These are phyloP conservation scores for Ephydatia muelleri DNA, from an alignment of 37 sponge, comb jelly and placozoan species.

Conservation along the genomic window DNA sequence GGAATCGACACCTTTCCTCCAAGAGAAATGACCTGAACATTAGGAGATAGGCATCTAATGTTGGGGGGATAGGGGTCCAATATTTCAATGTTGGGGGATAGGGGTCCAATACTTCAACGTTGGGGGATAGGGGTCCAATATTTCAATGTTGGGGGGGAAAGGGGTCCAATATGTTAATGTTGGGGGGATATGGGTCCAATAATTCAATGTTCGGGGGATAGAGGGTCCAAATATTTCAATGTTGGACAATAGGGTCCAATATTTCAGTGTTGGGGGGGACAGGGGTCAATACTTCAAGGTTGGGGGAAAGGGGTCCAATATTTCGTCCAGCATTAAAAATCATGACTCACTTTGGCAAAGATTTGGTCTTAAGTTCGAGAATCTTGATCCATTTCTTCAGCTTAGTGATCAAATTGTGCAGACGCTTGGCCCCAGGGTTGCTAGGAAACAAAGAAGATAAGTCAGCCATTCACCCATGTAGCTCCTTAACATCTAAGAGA, in stretches of 20 bases:
- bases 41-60: background rate
- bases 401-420: constrained; percentile 77
- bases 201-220: too few species aligned
- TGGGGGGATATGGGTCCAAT: too few species aligned
- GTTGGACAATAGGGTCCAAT: too few species aligned
- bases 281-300: background rate
- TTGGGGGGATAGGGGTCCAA: too few species aligned
- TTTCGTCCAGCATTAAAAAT: background rate
- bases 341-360: constrained; percentile 72
- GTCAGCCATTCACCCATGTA: too few species aligned
- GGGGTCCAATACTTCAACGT: too few species aligned
- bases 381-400: constrained; percentile 93
- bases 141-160: too few species aligned
- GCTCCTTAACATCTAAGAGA: too few species aligned
- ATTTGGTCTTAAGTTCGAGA: constrained; percentile 77
- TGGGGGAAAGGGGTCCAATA: too few species aligned
- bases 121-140: background rate
- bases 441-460: background rate
- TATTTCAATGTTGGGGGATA: too few species aligned
- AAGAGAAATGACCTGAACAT: constrained; percentile 69
- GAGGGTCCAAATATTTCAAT: background rate
- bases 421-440: constrained; percentile 49
- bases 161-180: too few species aligned
- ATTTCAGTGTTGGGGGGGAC: too few species aligned
- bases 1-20: constrained; percentile 90